Evolutionary conservation across 1,140 invertebrate genomes (phyloP), one percentile per base, ranked within the genome.

Genomic region (Caenorhabditis remanei): DNA sequence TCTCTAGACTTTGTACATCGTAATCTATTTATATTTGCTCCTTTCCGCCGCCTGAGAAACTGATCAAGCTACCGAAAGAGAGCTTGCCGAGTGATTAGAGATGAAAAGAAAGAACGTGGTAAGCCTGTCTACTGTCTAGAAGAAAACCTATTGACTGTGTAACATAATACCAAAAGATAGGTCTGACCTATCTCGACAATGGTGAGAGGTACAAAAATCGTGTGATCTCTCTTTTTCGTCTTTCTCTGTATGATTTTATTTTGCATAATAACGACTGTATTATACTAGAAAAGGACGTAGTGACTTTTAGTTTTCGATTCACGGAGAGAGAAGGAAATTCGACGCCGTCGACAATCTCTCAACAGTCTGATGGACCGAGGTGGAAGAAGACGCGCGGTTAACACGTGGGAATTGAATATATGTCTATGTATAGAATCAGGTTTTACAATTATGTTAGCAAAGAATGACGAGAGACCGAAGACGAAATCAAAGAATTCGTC

Each of bases 11-110:
- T 79, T 48, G 32, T 50, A 19, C n/a, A 79, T 4, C 40, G 41
- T 71, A 43, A 50, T 50, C 71, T 79, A 32, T 21, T 71, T 71
- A 71, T 71, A 71, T 71, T 71, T 43, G 43, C 24, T n/a, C 50
- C 2, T 32, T 32, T 32, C 32, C 32, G 2, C 6, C 63, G 24
- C 50, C 50, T 13, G 50, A 53, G 50, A 53, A 2, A 40, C 63
- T 65, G 16, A 40, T 65, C 63, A 24, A 13, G 56, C 56, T 58
- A 63, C 61, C 61, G 14, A 24, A 32, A 63, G 21, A 40, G 41
- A 71, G 65, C 65, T 46, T 41, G 40, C 16, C 40, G 14, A 8
- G 32, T 32, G 32, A 32, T 32, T 32, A 32, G 58, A 61, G n/a
- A 32, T 21, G 9, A 61, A 32, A 61, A 32, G 4, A 61, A 61